A percentile compares a stretch with the other conserved stretches of the same genome.
Conservation (phyloP, 2,888 invertebrate genomes). For the Hirtodrosophila duncani region DNA sequence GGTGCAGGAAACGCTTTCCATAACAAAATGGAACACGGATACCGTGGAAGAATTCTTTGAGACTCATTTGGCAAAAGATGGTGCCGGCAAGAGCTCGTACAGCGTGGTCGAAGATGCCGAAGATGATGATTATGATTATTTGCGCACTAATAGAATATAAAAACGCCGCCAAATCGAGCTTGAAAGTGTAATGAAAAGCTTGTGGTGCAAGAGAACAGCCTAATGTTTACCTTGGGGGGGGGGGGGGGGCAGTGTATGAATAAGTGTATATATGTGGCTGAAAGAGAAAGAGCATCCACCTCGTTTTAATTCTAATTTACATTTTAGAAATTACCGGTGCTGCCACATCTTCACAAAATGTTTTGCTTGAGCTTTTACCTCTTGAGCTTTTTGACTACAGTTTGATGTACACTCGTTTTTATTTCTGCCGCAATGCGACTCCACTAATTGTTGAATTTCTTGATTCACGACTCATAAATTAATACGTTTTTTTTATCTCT, state of each 20-base stretch:
- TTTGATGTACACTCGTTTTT: constrained; percentile 17
- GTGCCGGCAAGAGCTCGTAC: constrained; percentile 69
- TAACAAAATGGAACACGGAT: constrained; percentile 99
- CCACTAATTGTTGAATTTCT: constrained; percentile 24
- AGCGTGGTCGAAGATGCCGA: constrained; percentile 79
- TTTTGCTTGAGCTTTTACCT: constrained; percentile 38
- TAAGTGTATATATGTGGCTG: too few species aligned
- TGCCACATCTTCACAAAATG: too few species aligned
- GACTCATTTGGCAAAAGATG: constrained; percentile 85
- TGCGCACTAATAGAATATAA: constrained; percentile 56
- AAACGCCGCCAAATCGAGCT: constrained; percentile 4
- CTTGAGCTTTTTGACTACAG: constrained; percentile 6
- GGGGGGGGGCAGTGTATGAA: too few species aligned
- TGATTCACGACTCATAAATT: constrained; percentile 48
- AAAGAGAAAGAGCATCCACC: too few species aligned
- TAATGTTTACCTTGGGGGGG: too few species aligned
- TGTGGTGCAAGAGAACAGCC: too few species aligned
- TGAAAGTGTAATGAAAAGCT: too few species aligned
- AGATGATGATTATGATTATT: constrained; percentile 79
- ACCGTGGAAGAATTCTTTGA: constrained; percentile 97
- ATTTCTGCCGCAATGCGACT: constrained; percentile 47
- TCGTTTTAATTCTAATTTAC: too few species aligned
- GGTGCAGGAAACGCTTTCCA: constrained; percentile 92
- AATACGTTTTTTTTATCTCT: constrained; percentile 34
- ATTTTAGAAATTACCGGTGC: too few species aligned